These are phyloP conservation scores for Pollicipes pollicipes DNA, from an alignment of 1,140 invertebrate species.

Conservation along the genomic window DNA sequence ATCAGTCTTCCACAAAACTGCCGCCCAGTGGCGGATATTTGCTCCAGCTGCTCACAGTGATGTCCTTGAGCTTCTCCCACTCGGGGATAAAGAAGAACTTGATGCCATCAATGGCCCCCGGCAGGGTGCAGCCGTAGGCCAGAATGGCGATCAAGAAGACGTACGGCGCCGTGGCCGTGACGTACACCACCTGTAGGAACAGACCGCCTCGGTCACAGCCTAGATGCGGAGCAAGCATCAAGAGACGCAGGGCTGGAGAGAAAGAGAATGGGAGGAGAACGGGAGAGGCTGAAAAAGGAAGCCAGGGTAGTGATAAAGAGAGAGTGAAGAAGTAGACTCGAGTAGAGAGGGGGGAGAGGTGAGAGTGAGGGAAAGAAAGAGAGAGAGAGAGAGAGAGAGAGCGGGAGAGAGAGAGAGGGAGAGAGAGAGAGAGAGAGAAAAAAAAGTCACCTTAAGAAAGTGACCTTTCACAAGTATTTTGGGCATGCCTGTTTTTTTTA, in stretches of 20 bases:
- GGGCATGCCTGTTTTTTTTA: too few relatives aligned
- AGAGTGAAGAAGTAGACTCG: neutral
- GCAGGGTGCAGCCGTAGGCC: too few relatives aligned
- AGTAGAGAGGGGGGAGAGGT: too few relatives aligned
- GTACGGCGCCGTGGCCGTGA: too few relatives aligned
- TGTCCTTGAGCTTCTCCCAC: conserved; percentile 47
- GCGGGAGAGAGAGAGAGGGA: too few relatives aligned
- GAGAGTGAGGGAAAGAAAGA: too few relatives aligned
- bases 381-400: too few relatives aligned
- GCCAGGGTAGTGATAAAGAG: conserved; percentile 1
- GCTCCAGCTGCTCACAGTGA: conserved; percentile 20
- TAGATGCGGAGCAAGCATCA: conserved; percentile 68
- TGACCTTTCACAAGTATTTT: too few relatives aligned
- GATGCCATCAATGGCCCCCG: too few relatives aligned
- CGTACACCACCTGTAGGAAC: conserved; percentile 51
- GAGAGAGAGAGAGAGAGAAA: too few relatives aligned
- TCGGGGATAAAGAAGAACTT: conserved; percentile 70
- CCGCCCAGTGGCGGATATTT: neutral
- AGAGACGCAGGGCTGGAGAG: conserved; percentile 68
- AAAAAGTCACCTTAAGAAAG: too few relatives aligned
- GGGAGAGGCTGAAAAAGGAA: conserved; percentile 8
- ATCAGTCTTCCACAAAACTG: neutral
- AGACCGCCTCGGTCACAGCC: conserved; percentile 58
- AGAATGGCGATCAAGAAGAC: too few relatives aligned
- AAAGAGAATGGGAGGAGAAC: conserved; percentile 46